phyloP scores from a whole-genome alignment of 2,888 invertebrate species.

The Operophtera brumata region DNA sequence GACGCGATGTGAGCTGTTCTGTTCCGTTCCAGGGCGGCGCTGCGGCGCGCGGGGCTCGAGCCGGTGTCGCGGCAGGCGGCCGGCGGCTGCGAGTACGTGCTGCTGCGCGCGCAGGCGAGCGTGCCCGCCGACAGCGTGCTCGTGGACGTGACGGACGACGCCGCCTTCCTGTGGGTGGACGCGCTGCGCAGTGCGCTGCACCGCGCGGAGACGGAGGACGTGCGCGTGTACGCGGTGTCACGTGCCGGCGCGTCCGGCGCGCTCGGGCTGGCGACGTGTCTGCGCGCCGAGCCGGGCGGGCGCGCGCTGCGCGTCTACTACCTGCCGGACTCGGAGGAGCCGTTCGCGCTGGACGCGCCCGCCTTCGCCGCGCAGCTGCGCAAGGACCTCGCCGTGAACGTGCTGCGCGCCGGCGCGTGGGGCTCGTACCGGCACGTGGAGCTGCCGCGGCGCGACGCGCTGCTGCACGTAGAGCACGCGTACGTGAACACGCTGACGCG shows the following conservation, averaged over 20 bases:
- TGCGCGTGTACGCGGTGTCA: constrained; percentile 85
- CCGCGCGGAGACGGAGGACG: constrained; percentile 80
- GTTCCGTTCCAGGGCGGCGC: constrained; percentile 32
- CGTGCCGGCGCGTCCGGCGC: constrained; percentile 87
- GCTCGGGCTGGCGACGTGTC: constrained; percentile 94
- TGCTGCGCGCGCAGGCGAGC: constrained; percentile 82
- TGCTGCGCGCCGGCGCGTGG: constrained; percentile 90
- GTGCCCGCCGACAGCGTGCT: constrained; percentile 63
- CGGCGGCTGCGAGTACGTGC: constrained; percentile 82
- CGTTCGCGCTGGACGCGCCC: constrained; percentile 80
- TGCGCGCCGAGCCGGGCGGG: constrained; percentile 93
- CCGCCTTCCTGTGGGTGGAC: constrained; percentile 89
- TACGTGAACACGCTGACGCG: constrained; percentile 95
- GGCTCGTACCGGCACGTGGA: constrained; percentile 92
- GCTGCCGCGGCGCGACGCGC: constrained; percentile 64
- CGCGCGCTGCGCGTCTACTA: constrained; percentile 86
- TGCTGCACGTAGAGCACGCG: constrained; percentile 90
- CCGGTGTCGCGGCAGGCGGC: constrained; percentile 79
- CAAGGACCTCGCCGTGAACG: constrained; percentile 92
- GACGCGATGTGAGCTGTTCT: too few species aligned
- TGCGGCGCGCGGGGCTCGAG: constrained; percentile 57
- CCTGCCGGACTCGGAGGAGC: constrained; percentile 82
- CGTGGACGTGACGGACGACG: constrained; percentile 84
- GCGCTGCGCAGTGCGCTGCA: constrained; percentile 87
- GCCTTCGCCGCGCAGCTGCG: constrained; percentile 83